phyloP scores from a whole-genome alignment of 2,797 vertebrate species.

The Loriculus beryllinus region DNA sequence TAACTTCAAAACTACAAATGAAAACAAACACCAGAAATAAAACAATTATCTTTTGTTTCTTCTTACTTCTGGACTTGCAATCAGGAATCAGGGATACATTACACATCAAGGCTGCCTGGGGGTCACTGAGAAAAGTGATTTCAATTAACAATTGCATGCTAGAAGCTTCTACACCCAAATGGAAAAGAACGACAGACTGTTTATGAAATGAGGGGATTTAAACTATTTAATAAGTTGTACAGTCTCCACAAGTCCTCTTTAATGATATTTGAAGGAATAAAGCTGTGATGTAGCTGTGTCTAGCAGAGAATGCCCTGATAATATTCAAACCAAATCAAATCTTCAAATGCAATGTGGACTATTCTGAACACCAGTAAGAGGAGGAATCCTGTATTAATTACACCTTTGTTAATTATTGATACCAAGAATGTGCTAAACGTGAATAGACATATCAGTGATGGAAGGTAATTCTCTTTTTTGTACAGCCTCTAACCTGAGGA shows the following conservation, averaged over 20 bases:
- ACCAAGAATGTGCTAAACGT: neutral
- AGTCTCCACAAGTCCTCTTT: neutral
- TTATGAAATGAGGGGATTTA: neutral
- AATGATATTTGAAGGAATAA: neutral
- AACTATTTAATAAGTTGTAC: neutral
- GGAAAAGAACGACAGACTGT: neutral
- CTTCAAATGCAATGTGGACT: neutral
- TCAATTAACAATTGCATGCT: neutral
- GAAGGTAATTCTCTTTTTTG: neutral
- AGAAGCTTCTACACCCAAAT: neutral
- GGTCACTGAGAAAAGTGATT: neutral
- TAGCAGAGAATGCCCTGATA: neutral
- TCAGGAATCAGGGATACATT: neutral
- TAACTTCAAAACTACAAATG: conserved; percentile 16
- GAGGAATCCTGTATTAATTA: neutral
- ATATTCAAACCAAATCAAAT: neutral
- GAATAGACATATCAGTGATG: neutral
- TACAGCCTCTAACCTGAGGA: neutral
- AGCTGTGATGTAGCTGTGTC: neutral
- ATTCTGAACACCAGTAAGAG: neutral
- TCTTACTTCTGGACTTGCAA: neutral
- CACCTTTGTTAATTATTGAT: neutral
- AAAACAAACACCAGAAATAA: conserved; percentile 31
- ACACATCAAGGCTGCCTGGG: neutral
- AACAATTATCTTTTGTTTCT: neutral